Evolutionary conservation across 1,140 invertebrate species (phyloP).

Genomic region (Drosophila arizonae): DNA sequence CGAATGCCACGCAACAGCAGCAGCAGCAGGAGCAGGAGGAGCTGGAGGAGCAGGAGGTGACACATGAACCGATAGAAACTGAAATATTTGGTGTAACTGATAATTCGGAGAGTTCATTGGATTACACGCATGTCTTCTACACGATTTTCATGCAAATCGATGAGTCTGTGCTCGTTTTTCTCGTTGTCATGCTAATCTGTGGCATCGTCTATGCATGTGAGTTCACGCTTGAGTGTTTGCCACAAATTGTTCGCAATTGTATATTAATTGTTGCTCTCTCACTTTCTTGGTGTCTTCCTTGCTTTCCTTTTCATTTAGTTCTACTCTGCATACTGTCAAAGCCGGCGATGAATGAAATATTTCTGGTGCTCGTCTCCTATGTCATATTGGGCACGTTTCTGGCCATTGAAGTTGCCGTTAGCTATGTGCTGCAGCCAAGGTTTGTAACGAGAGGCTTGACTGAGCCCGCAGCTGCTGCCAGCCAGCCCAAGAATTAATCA

Average conservation of each 20-base stretch:
- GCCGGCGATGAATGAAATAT: conserved; percentile 93
- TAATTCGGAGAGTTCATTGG: conserved; percentile 58
- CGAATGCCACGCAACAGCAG: conserved; percentile 4
- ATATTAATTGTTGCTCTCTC: conserved; percentile 8
- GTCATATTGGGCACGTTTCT: conserved; percentile 89
- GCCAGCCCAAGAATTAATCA: conserved; percentile 57
- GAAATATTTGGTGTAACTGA: conserved; percentile 27
- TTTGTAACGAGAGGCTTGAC: conserved; percentile 49
- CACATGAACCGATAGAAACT: neutral
- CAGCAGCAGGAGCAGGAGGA: neutral
- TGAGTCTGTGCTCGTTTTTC: conserved; percentile 82
- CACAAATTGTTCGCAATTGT: conserved; percentile 30
- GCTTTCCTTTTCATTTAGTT: conserved; percentile 83
- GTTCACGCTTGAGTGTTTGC: conserved; percentile 53
- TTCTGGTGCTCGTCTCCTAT: conserved; percentile 92
- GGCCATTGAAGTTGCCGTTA: conserved; percentile 85
- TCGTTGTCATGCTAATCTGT: conserved; percentile 83
- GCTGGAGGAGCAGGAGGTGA: neutral
- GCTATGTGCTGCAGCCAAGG: conserved; percentile 84
- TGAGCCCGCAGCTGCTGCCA: conserved; percentile 35
- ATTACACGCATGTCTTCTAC: conserved; percentile 53
- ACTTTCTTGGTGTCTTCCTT: neutral
- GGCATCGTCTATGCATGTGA: conserved; percentile 84
- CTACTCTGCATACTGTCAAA: conserved; percentile 90
- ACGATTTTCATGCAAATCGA: conserved; percentile 66